Percentiles rank a stretch among this genome's conserved stretches.
Conservation (phyloP, 2,797 vertebrate species). For the Helicolenus hilgendorfi region DNA sequence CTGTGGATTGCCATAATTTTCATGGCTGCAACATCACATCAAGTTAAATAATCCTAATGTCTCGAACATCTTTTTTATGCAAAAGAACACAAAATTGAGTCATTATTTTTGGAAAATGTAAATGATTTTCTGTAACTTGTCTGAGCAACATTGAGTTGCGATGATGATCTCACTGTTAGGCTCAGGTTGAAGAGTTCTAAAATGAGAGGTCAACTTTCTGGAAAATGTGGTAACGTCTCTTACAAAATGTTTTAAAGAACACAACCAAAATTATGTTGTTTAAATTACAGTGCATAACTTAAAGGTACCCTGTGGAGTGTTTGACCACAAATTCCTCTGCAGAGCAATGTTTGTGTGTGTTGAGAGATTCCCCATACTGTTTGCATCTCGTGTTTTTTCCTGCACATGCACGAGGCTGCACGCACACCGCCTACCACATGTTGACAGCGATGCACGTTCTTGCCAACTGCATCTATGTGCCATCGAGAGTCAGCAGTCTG, state of each 20-base stretch:
- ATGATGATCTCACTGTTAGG: slow-evolving; percentile 14
- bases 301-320: slow-evolving; percentile 17
- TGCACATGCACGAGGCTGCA: slow-evolving; percentile 23
- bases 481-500: not conserved
- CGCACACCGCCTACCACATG: slow-evolving; percentile 46
- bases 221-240: slow-evolving; percentile 44
- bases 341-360: slow-evolving; percentile 21
- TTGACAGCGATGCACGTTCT: slow-evolving; percentile 13
- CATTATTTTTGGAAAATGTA: not conserved
- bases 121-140: not conserved
- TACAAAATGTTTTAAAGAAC: slow-evolving; percentile 15
- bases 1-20: not conserved
- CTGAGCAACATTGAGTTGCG: not conserved
- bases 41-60: not conserved
- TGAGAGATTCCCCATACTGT: slow-evolving; percentile 21
- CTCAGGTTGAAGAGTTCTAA: slow-evolving; percentile 31
- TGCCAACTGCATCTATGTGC: not conserved
- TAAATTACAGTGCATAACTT: slow-evolving; percentile 38
- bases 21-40: not conserved
- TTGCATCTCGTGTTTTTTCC: slow-evolving; percentile 44
- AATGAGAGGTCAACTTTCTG: slow-evolving; percentile 37
- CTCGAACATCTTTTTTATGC: not conserved
- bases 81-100: no score
- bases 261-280: slow-evolving; percentile 48
- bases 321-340: slow-evolving; percentile 62